Percentiles rank a stretch among this genome's conserved stretches.
Evolutionary conservation across 35 echinoderm and acorn worm species (phyloP).

Genomic region (Apostichopus californicus): DNA sequence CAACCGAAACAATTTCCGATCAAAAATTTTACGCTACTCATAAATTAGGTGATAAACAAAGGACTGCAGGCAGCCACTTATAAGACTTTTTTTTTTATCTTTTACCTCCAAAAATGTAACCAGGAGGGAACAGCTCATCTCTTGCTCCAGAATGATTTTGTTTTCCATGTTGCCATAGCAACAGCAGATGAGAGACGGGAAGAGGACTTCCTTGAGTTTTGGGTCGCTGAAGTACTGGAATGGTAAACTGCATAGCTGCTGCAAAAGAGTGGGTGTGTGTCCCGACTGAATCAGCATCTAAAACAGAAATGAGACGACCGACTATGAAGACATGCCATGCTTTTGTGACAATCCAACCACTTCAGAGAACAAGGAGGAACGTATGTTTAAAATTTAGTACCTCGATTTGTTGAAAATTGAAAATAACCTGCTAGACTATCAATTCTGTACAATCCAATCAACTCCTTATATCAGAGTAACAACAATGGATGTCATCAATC

Average conservation of each 20-base stretch:
- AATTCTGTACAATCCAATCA: no score
- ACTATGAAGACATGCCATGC: neutral
- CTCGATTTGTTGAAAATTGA: no score
- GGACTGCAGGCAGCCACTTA: neutral
- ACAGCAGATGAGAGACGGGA: slow-evolving; percentile 92
- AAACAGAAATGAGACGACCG: neutral
- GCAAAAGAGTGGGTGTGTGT: slow-evolving; percentile 89
- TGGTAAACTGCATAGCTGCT: slow-evolving; percentile 92
- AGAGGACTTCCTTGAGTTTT: slow-evolving; percentile 78
- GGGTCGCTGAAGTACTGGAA: slow-evolving; percentile 99
- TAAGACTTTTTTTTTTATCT: neutral
- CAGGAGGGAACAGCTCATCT: slow-evolving; percentile 96
- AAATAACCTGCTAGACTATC: no score
- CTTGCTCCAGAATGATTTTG: slow-evolving; percentile 93
- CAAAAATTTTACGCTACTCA: neutral
- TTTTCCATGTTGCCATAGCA: slow-evolving; percentile 89
- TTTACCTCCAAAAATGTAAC: slow-evolving; percentile 83
- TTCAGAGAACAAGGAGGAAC: no score
- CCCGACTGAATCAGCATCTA: slow-evolving; percentile 94
- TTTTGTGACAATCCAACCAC: no score
- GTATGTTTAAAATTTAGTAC: no score
- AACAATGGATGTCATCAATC: no score
- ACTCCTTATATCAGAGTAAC: no score
- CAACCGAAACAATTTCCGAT: neutral
- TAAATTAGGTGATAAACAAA: neutral